Evolutionary conservation across 2,888 invertebrate species (phyloP).

Genomic region (Xanthorhoe spadicearia): DNA sequence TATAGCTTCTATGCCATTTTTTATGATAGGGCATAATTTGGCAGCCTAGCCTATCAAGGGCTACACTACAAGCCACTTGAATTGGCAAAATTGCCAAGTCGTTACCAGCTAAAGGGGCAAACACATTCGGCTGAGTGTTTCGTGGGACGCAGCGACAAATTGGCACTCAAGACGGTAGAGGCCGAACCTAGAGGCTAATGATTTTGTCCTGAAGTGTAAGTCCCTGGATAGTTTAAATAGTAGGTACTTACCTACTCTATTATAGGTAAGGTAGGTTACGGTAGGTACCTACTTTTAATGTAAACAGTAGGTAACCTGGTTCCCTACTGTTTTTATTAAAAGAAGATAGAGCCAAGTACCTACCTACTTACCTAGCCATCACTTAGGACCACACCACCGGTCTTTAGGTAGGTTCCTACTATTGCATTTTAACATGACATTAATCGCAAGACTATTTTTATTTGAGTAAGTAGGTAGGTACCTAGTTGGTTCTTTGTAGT

Average conservation of each 20-base stretch:
- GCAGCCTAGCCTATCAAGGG: conserved; percentile 20
- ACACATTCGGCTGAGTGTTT: conserved; percentile 72
- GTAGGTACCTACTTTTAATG: no score
- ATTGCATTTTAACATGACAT: no score
- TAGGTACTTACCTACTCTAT: no score
- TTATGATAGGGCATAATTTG: background rate
- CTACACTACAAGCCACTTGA: conserved; percentile 52
- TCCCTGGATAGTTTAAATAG: background rate
- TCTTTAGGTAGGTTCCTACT: no score
- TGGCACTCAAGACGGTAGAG: conserved; percentile 65
- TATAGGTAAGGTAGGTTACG: no score
- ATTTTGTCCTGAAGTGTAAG: conserved; percentile 51
- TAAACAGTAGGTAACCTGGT: no score
- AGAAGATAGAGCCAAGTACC: no score
- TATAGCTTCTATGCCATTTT: background rate
- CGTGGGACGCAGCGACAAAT: conserved; percentile 66
- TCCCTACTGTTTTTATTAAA: no score
- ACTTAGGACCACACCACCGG: no score
- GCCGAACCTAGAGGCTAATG: conserved; percentile 53
- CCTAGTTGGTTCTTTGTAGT: no score
- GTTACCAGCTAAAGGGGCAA: conserved; percentile 60
- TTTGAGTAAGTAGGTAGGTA: background rate
- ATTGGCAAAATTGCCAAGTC: conserved; percentile 70
- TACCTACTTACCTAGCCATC: no score
- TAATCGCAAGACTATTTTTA: no score